Evolutionary conservation across 2,113 vertebrate species (phyloP).

Genomic region (Callorhinus ursinus): DNA sequence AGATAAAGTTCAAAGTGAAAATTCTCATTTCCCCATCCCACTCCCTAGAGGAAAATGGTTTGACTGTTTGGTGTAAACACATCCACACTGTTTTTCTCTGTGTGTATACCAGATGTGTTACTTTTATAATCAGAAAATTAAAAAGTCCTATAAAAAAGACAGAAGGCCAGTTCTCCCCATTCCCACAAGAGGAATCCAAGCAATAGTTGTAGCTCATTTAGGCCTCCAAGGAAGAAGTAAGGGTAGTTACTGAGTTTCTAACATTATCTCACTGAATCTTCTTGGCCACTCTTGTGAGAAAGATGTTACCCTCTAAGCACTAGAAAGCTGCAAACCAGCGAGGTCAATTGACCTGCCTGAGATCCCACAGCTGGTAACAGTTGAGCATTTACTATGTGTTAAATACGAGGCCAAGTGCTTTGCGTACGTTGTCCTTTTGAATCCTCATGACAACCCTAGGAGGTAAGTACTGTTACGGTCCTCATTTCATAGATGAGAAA

Average conservation of each 20-base stretch:
- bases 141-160: neutral
- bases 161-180: neutral
- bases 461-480: neutral
- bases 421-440: rapidly evolving
- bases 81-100: neutral
- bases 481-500: neutral
- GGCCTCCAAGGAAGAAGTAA: neutral
- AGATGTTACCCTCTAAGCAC: neutral
- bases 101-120: neutral
- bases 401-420: neutral
- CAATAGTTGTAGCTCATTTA: neutral
- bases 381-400: neutral
- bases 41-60: neutral
- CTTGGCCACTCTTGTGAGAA: neutral
- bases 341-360: neutral
- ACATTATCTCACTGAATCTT: neutral
- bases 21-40: neutral
- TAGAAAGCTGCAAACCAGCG: neutral
- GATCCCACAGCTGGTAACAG: neutral
- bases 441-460: neutral
- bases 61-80: neutral
- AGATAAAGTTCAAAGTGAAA: neutral
- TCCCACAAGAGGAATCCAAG: neutral
- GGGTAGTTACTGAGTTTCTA: neutral
- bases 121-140: neutral